Base-by-base conservation (phyloP, 2,797 vertebrate genomes). In the Oreortyx pictus region DNA sequence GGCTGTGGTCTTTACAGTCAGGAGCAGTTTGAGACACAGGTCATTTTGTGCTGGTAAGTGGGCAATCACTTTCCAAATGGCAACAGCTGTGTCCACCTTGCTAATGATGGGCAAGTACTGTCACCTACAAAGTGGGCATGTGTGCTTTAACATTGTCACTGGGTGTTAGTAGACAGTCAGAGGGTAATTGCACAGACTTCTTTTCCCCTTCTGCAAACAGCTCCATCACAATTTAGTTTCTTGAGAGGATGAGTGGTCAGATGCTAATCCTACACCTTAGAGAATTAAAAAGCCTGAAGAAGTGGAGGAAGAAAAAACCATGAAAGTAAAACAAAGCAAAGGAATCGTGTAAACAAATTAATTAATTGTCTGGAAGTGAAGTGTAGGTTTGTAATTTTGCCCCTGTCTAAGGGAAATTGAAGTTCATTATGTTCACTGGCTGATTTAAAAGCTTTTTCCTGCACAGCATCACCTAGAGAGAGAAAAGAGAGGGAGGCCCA, bases 291-390 rank as follows among this genome's bases (percentile, higher is more conserved):
- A 93, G 65, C 85, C 92, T 94, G 49, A 87, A 95, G 90, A 91
- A 95, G 77, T 88, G 25, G 44, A 92, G 29, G 24, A 9, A 35
- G 39, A 83, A 64, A 85, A 79, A 95, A 49, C 86, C 74, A 93
- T 92, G 95, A 92, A 96, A 97, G 96, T 96, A 97, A 97, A 97
- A 96, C 95, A 97, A 97, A 97, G 95, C 75, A 90, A 96, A 96
- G 90, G 81, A 97, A 94, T 96, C 3, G 4, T 97, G 97, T 98
- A 98, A 98, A 97, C 98, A 98, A 96, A 97, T 97, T 98, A 98
- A 98, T 98, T 98, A 98, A 97, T 98, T 98, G 97, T 94, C 96
- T 97, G 97, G 94, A 97, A 98, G 94, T 96, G 93, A 97, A 97
- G 96, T 95, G 88, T 96, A 50, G 70, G 46, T 97, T 97, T 96